Evolutionary conservation across 2,888 invertebrate species (phyloP).

Genomic region (Agonopterix subpropinquella): DNA sequence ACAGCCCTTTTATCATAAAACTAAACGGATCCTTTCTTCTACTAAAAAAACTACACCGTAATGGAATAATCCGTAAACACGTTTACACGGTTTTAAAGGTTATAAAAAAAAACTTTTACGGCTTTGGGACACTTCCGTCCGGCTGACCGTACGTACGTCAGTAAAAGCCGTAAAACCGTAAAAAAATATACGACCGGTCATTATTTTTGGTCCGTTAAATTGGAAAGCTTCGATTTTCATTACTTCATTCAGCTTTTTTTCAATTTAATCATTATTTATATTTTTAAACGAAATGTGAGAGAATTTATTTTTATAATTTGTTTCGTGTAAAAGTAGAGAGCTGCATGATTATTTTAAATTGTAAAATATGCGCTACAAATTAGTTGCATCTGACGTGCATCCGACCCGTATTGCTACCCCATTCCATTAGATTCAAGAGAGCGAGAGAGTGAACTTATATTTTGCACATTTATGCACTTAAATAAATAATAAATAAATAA

Average conservation of each 20-base stretch:
- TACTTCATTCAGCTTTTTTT: conserved; percentile 3
- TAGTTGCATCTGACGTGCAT: too few relatives aligned
- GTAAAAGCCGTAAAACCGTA: conserved; percentile 5
- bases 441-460: too few relatives aligned
- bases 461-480: too few relatives aligned
- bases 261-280: background rate
- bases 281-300: too few relatives aligned
- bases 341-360: too few relatives aligned
- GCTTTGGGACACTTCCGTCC: background rate
- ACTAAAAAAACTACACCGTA: conserved; percentile 1
- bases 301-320: too few relatives aligned
- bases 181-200: conserved; percentile 12
- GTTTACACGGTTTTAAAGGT: conserved; percentile 2
- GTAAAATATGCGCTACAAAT: too few relatives aligned
- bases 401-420: too few relatives aligned
- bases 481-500: too few relatives aligned
- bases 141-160: background rate
- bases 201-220: conserved; percentile 12
- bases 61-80: conserved; percentile 8
- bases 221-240: conserved; percentile 8
- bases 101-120: conserved; percentile 2
- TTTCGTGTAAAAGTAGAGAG: too few relatives aligned
- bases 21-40: background rate
- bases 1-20: too few relatives aligned
- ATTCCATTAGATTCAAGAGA: too few relatives aligned